A percentile compares a stretch with the other conserved stretches of the same genome.
Evolutionary conservation across 1,140 invertebrate genomes (phyloP).

Genomic region (Zaprionus inermis): DNA sequence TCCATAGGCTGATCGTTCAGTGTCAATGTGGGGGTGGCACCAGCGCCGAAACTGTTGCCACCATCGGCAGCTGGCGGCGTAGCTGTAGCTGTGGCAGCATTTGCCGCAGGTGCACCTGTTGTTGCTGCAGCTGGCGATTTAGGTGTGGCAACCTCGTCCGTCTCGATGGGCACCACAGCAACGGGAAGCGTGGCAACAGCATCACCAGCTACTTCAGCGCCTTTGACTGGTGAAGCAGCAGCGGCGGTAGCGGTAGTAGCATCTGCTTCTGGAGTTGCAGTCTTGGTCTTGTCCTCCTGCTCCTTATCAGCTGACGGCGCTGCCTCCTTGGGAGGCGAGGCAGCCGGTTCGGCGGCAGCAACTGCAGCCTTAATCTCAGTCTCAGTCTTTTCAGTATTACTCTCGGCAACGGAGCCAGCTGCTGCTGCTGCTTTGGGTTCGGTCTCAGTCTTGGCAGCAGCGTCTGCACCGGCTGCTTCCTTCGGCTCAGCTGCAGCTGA

Average conservation of each 20-base stretch:
- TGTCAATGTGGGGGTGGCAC: conserved; percentile 49
- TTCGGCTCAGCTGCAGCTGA: conserved; percentile 1
- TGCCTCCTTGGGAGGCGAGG: background rate
- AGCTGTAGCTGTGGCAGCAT: conserved; percentile 21
- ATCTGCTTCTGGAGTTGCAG: conserved; percentile 17
- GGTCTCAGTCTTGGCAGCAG: conserved; percentile 35
- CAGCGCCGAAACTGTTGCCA: background rate
- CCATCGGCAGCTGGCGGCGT: conserved; percentile 11
- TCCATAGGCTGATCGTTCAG: conserved; percentile 81
- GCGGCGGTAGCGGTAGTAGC: background rate
- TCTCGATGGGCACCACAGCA: conserved; percentile 26
- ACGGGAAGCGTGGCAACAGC: conserved; percentile 4
- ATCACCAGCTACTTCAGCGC: background rate
- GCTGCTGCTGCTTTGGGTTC: conserved; percentile 32
- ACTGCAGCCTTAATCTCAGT: conserved; percentile 19
- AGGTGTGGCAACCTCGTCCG: conserved; percentile 43
- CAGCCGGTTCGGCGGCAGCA: conserved; percentile 6
- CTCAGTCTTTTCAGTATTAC: conserved; percentile 64
- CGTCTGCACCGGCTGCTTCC: conserved; percentile 24
- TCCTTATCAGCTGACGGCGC: conserved; percentile 28
- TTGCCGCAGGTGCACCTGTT: conserved; percentile 42
- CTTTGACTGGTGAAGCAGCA: conserved; percentile 1
- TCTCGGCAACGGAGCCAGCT: conserved; percentile 23
- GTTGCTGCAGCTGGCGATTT: conserved; percentile 18
- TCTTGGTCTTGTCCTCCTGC: conserved; percentile 33